Evolutionary conservation across 2,888 invertebrate genomes (phyloP).

Genomic region (Stenchaetothrips biformis): DNA sequence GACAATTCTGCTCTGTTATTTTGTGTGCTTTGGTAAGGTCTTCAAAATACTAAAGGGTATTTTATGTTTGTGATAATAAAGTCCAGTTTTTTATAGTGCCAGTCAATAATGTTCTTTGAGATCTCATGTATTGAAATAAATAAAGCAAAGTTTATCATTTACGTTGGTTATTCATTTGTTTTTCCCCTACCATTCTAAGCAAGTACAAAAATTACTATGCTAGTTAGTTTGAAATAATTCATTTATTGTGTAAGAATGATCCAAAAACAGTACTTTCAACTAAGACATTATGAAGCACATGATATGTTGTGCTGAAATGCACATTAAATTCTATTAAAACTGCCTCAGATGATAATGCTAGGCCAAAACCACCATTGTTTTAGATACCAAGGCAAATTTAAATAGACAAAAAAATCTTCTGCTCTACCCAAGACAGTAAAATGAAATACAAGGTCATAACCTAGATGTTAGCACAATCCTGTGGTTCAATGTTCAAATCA

Average conservation of each 20-base stretch:
- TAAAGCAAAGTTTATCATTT: background rate
- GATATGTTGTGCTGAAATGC: background rate
- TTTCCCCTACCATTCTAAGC: background rate
- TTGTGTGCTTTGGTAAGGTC: background rate
- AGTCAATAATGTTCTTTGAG: background rate
- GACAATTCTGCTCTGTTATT: background rate
- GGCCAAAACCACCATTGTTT: background rate
- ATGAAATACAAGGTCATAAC: no score
- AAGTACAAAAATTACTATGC: background rate
- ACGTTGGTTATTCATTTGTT: background rate
- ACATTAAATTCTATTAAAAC: background rate
- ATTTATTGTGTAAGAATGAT: background rate
- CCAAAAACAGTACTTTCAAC: background rate
- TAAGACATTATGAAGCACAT: background rate
- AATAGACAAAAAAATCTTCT: background rate
- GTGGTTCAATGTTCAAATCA: no score
- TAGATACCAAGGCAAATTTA: background rate
- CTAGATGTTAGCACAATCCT: no score
- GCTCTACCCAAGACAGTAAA: no score
- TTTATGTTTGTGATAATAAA: conserved; percentile 8
- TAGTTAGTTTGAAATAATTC: background rate
- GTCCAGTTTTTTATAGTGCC: background rate
- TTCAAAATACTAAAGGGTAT: conserved; percentile 10
- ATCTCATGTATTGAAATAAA: conserved; percentile 16
- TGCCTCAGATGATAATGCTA: background rate